Evolutionary conservation across 35 echinoderm and acorn worm genomes (phyloP), one percentile per base, ranked within the genome.

Genomic region (Anneissia japonica): DNA sequence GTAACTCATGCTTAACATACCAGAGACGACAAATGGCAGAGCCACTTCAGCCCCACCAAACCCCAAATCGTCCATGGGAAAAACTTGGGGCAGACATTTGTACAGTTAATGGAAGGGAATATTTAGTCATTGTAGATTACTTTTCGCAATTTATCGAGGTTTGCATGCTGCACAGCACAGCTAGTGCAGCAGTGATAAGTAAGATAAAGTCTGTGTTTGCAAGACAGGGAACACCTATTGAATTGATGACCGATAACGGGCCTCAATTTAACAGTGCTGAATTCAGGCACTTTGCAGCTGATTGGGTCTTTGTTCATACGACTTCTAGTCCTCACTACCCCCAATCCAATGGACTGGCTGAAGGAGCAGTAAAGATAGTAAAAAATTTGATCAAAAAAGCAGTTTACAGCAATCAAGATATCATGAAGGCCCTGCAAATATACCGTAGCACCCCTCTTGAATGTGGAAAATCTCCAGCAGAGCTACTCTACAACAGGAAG

Each of bases 271-370:
- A n/a, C n/a, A n/a, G n/a, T n/a, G n/a, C n/a, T n/a, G n/a, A 93
- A 74, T 93, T 89, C 81, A 33, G 34, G 41, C 23, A 46, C 13
- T 93, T 93, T 86, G 76, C 81, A 21, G 46, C 28, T 40, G 86
- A 89, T 1, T 89, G 86, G 81, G 77, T 85, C 32, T 93, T 93
- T 37, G 36, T 10, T 1, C 86, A 93, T 39, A 29, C 34, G 21
- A 89, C 86, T 0, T 75, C 36, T n/a, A 93, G 86, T 37, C 91
- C 81, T 0, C 10, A 30, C 16, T 92, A 88, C 34, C 85, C 90
- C 3, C 77, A 87, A 28, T 92, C 87, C 19, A 92, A 77, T 72
- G 80, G 39, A 16, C 31, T 81, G 23, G 38, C 75, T 6, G 90
- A 92, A 39, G 36, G 41, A 30, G 85, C 80, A 0, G 46, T 91